These are phyloP conservation scores for Cephalotes varians DNA, from an alignment of 2,888 invertebrate species.

Conservation along the genomic window DNA sequence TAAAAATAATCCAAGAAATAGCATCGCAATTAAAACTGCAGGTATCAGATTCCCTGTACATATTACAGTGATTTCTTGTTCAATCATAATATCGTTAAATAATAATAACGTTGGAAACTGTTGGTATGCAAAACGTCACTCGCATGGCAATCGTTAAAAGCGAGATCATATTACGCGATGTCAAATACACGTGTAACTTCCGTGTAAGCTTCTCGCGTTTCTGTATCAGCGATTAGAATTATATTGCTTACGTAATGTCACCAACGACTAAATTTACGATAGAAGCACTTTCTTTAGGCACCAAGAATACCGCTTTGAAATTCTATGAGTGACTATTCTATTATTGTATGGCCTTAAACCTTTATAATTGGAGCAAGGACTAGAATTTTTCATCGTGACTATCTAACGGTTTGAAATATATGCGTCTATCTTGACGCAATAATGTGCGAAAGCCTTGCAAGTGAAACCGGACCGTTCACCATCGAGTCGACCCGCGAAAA, in stretches of 20 bases:
- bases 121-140: slow-evolving; percentile 35
- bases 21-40: slow-evolving; percentile 31
- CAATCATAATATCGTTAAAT: background rate
- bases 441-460: slow-evolving; percentile 34
- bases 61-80: slow-evolving; percentile 43
- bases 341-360: slow-evolving; percentile 31
- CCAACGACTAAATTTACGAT: background rate
- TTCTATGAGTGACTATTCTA: background rate
- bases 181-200: slow-evolving; percentile 73
- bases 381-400: slow-evolving; percentile 25
- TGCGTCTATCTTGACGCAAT: slow-evolving; percentile 36
- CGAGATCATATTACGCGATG: slow-evolving; percentile 66
- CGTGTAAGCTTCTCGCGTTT: slow-evolving; percentile 68
- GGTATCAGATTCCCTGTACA: background rate
- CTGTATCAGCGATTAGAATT: slow-evolving; percentile 65
- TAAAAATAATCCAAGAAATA: background rate
- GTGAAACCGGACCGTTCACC: slow-evolving; percentile 39
- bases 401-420: slow-evolving; percentile 35
- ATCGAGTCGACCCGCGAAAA: slow-evolving; percentile 39
- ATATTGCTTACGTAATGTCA: slow-evolving; percentile 47
- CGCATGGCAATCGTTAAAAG: slow-evolving; percentile 48
- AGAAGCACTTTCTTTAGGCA: slow-evolving; percentile 3
- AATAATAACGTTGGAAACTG: slow-evolving; percentile 30
- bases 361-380: slow-evolving; percentile 33
- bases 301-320: background rate